Evolutionary conservation across 2,113 vertebrate genomes (phyloP).

Genomic region (Actenoides lindsayi): DNA sequence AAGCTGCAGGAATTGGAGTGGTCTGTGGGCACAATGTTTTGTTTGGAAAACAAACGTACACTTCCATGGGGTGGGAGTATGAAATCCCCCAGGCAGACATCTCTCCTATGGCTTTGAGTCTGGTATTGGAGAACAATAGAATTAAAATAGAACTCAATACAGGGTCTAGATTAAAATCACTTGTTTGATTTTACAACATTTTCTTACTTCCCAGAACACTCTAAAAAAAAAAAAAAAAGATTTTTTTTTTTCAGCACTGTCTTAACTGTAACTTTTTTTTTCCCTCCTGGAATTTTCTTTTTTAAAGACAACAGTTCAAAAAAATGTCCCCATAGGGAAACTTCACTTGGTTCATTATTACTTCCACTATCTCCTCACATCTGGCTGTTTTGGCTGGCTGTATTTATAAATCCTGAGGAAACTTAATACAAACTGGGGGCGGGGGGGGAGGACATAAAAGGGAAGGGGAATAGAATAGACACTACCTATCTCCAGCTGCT

Average conservation of each 20-base stretch:
- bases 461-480: neutral
- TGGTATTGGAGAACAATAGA: neutral
- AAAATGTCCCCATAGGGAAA: neutral
- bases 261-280: neutral
- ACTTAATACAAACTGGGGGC: neutral
- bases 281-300: neutral
- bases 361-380: neutral
- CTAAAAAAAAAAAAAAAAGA: neutral
- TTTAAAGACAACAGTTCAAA: neutral
- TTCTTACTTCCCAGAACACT: neutral
- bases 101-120: rapidly evolving
- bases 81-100: neutral
- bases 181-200: neutral
- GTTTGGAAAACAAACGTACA: neutral
- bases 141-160: neutral
- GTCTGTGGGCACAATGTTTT: neutral
- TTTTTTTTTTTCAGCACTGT: neutral
- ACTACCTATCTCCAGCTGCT: neutral
- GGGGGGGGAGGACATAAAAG: neutral
- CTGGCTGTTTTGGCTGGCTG: neutral
- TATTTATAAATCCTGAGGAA: neutral
- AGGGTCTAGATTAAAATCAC: neutral
- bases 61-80: neutral
- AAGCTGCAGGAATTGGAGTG: neutral
- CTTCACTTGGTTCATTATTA: neutral